Conservation (phyloP, 1,140 invertebrate genomes). For the Dreissena polymorpha region DNA sequence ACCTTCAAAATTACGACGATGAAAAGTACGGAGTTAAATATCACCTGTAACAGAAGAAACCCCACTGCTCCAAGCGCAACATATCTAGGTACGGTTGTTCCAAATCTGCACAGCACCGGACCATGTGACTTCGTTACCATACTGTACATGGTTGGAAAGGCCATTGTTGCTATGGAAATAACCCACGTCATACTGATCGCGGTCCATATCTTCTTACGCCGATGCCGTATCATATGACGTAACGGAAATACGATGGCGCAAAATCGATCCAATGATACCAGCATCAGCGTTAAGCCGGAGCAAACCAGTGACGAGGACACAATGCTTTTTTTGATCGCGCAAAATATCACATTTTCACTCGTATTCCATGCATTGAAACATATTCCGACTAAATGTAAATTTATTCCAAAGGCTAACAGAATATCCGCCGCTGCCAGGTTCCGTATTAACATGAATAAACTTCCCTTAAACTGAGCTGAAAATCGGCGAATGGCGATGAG, state of each 20-base stretch:
- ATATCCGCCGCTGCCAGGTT: constrained; percentile 25
- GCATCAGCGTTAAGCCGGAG: not conserved
- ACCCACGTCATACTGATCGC: not conserved
- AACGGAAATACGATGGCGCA: constrained; percentile 41
- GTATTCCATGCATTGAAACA: not conserved
- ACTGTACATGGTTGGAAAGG: not conserved
- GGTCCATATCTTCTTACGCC: not conserved
- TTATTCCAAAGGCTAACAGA: constrained; percentile 24
- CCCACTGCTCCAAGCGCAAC: not conserved
- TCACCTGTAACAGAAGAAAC: constrained; percentile 14
- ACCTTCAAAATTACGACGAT: not conserved
- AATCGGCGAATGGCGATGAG: constrained; percentile 5
- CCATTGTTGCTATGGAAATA: not conserved
- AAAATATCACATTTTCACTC: not conserved
- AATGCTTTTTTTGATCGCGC: not conserved
- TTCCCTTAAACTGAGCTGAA: constrained; percentile 19
- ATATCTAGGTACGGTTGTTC: not conserved
- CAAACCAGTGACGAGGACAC: not conserved
- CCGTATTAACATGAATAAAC: constrained; percentile 2
- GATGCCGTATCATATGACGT: not conserved
- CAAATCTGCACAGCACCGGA: not conserved
- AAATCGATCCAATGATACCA: constrained; percentile 29
- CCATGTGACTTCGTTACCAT: not conserved
- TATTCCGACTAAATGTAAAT: not conserved
- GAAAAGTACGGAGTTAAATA: not conserved